phyloP scores from a whole-genome alignment of 2,113 vertebrate species.

The Eira barbara region DNA sequence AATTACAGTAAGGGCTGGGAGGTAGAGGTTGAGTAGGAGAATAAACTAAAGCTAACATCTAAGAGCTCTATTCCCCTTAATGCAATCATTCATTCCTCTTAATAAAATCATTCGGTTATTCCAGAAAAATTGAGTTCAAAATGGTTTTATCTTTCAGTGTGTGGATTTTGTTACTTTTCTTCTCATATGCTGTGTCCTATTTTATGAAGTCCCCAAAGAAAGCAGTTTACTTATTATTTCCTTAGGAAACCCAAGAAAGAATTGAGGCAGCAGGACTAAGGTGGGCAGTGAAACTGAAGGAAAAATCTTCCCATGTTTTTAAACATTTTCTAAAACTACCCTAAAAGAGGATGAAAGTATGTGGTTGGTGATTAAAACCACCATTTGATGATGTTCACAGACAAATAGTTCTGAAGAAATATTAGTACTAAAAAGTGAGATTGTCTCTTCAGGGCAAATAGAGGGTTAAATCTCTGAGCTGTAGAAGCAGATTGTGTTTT shows the following conservation, averaged over 20 bases:
- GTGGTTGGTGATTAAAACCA: neutral
- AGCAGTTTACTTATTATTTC: conserved; percentile 40
- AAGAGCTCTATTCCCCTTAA: neutral
- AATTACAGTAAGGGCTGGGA: neutral
- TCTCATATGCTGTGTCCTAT: neutral
- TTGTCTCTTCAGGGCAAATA: neutral
- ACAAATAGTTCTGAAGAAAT: conserved; percentile 42
- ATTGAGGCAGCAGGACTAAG: neutral
- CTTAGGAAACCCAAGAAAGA: conserved; percentile 16
- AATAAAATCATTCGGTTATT: conserved; percentile 10
- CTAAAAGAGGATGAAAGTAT: neutral
- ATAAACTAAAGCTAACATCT: conserved; percentile 27
- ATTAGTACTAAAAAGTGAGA: neutral
- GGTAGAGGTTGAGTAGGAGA: neutral
- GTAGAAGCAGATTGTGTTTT: conserved; percentile 89
- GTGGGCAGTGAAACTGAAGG: conserved; percentile 17
- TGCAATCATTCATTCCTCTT: conserved; percentile 7
- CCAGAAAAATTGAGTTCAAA: conserved; percentile 17
- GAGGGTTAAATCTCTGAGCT: conserved; percentile 85
- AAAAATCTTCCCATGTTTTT: conserved; percentile 16
- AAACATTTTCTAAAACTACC: neutral
- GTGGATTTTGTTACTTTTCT: neutral
- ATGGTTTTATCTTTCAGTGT: conserved; percentile 16
- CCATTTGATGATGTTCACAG: neutral
- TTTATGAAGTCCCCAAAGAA: conserved; percentile 8